These are phyloP conservation scores for Morus bassanus DNA, from an alignment of 2,797 vertebrate species.

Conservation along the genomic window DNA sequence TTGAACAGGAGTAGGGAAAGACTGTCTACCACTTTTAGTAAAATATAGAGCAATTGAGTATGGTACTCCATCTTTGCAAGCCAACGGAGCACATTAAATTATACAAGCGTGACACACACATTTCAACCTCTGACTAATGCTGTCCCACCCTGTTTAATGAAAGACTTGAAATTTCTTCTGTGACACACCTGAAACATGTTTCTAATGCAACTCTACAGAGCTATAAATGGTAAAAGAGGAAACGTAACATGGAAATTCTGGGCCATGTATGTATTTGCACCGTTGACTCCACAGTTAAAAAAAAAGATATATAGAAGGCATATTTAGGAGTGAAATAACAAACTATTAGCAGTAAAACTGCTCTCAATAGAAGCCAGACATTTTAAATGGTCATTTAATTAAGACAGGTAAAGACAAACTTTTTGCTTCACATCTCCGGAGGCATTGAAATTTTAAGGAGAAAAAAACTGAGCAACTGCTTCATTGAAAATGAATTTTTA, in stretches of 20 bases:
- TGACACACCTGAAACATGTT: slow-evolving; percentile 32
- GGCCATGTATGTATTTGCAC: not conserved
- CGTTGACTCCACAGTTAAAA: not conserved
- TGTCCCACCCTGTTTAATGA: slow-evolving; percentile 64
- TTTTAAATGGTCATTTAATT: not conserved
- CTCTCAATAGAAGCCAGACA: not conserved
- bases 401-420: not conserved
- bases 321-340: not conserved
- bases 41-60: not conserved
- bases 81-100: not conserved
- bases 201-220: not conserved
- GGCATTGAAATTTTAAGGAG: not conserved
- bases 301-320: accelerated
- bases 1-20: not conserved
- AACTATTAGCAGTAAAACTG: not conserved
- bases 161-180: slow-evolving; percentile 23
- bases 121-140: slow-evolving; percentile 51
- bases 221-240: not conserved
- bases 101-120: not conserved
- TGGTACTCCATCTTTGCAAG: not conserved
- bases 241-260: not conserved
- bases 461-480: not conserved
- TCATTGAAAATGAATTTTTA: not conserved
- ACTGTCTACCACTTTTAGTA: not conserved
- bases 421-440: not conserved